Evolutionary conservation across 2,797 vertebrate species (phyloP).

Genomic region (Chloroceryle amazona): DNA sequence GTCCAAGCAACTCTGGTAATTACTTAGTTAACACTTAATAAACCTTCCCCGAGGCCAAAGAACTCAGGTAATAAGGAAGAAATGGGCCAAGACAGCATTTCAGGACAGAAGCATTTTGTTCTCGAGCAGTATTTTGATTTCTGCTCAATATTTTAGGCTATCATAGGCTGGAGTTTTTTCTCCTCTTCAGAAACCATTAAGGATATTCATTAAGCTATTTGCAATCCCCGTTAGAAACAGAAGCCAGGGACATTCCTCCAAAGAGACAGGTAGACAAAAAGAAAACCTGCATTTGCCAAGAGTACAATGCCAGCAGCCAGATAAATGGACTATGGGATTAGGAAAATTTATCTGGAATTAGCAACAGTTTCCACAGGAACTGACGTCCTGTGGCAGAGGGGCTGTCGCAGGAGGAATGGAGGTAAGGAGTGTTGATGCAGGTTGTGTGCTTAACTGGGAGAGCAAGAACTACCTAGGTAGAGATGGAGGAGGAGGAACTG

Average conservation of each 20-base stretch:
- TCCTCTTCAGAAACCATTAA: background rate
- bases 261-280: background rate
- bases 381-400: background rate
- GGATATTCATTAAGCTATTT: background rate
- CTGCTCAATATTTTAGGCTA: background rate
- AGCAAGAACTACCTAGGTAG: background rate
- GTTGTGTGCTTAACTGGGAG: background rate
- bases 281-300: background rate
- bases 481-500: background rate
- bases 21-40: background rate
- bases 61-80: background rate
- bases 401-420: background rate
- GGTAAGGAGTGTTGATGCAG: background rate
- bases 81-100: background rate
- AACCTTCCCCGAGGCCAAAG: background rate
- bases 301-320: background rate
- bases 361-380: background rate
- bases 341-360: background rate
- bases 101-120: background rate
- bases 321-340: background rate
- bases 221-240: background rate
- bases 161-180: background rate
- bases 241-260: background rate
- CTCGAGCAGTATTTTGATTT: background rate
- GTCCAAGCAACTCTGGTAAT: background rate